Base-by-base conservation (phyloP, 2,888 invertebrate species). In the Xiphydria camelus region DNA sequence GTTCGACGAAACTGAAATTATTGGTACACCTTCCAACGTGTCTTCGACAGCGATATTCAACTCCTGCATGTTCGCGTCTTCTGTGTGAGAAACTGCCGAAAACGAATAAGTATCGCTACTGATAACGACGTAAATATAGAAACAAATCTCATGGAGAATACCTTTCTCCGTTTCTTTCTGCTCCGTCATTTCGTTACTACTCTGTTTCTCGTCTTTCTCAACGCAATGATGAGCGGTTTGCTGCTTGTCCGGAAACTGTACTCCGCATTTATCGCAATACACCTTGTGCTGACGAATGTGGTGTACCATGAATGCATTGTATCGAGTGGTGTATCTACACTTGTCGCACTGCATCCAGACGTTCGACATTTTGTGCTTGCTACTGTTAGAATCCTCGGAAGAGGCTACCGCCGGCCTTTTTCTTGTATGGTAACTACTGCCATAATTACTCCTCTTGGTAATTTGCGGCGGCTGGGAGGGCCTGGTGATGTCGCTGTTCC, bases 281-380 rank as follows among this genome's bases (percentile, higher is more conserved):
- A 34, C 10, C 34, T 55, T 61, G 7, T 66, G 66, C 41, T 66
- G 59, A 23, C 62, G 63, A 22, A 67, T 55, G 40, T 75, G 75
- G 47, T 68, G 61, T 3, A 65, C 55, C 63, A 67, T 65, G 40
- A 70, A 73, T 4, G 69, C 61, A 44, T 70, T 65, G 33, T 66
- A 65, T 10, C 53, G 57, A 1, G 76, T 75, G 0, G 73, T 74
- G 43, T 75, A 76, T 55, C 64, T 61, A 49, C 76, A 76, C 36
- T 69, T 67, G 45, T 76, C 66, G 41, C 76, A 76, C 48, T 72
- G 73, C 56, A 76, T 50, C 70, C 69, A 71, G 37, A 58, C 50
- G 31, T 53, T 47, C 6, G 62, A 50, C 45, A 64, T 64, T 20
- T 60, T 55, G 10, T 49, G 47, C 14, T 47, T 57, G 6, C 47